Evolutionary conservation across 2,797 vertebrate genomes (phyloP).

Genomic region (Sarcoramphus papa): DNA sequence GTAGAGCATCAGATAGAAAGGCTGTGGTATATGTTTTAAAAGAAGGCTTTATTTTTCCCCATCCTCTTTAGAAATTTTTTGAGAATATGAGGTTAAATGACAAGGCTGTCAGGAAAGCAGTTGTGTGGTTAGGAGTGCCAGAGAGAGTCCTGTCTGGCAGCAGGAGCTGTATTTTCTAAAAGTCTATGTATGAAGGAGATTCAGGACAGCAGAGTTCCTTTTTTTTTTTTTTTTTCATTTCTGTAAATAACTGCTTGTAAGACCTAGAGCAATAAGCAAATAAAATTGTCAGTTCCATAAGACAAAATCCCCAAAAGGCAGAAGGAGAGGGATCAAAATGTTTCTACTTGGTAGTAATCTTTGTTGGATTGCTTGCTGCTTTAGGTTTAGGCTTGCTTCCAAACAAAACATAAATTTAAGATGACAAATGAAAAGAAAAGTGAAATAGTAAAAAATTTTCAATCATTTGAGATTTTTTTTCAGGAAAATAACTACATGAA

Average conservation of each 20-base stretch:
- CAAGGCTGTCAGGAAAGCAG: background rate
- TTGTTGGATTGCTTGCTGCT: background rate
- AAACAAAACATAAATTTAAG: background rate
- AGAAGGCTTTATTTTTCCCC: background rate
- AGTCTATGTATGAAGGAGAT: background rate
- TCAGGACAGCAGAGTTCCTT: background rate
- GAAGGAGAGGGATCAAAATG: background rate
- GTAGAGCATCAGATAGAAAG: background rate
- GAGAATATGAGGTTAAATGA: background rate
- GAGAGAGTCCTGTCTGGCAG: background rate
- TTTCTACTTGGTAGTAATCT: background rate
- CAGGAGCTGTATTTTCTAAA: background rate
- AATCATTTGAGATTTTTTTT: background rate
- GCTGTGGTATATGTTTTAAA: background rate
- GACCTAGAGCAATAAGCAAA: background rate
- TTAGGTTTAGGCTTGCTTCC: background rate
- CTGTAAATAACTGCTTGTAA: background rate
- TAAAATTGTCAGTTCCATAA: background rate
- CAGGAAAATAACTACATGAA: background rate
- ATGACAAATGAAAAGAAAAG: background rate
- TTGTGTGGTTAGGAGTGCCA: background rate
- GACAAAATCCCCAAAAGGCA: background rate
- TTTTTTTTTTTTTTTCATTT: fast-evolving
- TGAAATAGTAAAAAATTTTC: background rate
- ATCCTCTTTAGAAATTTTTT: background rate